Percentiles rank a stretch among this genome's conserved stretches.
Evolutionary conservation across 1,140 invertebrate species (phyloP).

Genomic region (Holotrichia oblita): DNA sequence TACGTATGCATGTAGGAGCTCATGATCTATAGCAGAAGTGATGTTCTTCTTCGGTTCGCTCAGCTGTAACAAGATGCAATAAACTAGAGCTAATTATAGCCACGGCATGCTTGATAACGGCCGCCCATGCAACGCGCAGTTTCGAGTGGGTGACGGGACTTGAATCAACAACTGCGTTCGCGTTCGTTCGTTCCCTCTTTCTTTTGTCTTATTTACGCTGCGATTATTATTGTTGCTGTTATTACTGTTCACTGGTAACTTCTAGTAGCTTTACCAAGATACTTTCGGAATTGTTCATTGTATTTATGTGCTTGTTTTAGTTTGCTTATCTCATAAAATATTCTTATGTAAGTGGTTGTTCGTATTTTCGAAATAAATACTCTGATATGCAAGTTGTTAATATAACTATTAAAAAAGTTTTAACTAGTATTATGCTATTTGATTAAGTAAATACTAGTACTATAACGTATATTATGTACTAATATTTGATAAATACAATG

Average conservation of each 20-base stretch:
- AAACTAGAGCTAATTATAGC: constrained; percentile 41
- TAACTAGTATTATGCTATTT: too few relatives aligned
- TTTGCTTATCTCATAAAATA: too few relatives aligned
- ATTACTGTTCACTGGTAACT: constrained; percentile 1
- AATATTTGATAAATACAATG: too few relatives aligned
- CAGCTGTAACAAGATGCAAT: constrained; percentile 34
- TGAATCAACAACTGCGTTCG: constrained; percentile 36
- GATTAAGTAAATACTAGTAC: too few relatives aligned
- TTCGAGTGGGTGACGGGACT: constrained; percentile 36
- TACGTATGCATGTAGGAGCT: constrained; percentile 9
- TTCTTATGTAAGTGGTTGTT: too few relatives aligned
- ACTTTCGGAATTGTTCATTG: too few relatives aligned
- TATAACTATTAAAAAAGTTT: too few relatives aligned
- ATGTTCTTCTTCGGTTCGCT: constrained; percentile 19
- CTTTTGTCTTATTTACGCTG: constrained; percentile 37
- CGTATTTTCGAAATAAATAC: too few relatives aligned
- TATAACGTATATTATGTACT: too few relatives aligned
- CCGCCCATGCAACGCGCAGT: constrained; percentile 32
- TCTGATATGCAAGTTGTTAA: too few relatives aligned
- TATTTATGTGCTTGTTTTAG: too few relatives aligned
- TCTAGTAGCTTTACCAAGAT: not conserved
- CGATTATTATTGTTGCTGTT: constrained; percentile 16
- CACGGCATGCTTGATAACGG: constrained; percentile 34
- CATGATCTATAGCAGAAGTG: constrained; percentile 37
- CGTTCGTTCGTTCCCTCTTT: constrained; percentile 26